These are phyloP conservation scores for Toxonevra muliebris DNA, from an alignment of 2,888 invertebrate genomes.

Conservation along the genomic window DNA sequence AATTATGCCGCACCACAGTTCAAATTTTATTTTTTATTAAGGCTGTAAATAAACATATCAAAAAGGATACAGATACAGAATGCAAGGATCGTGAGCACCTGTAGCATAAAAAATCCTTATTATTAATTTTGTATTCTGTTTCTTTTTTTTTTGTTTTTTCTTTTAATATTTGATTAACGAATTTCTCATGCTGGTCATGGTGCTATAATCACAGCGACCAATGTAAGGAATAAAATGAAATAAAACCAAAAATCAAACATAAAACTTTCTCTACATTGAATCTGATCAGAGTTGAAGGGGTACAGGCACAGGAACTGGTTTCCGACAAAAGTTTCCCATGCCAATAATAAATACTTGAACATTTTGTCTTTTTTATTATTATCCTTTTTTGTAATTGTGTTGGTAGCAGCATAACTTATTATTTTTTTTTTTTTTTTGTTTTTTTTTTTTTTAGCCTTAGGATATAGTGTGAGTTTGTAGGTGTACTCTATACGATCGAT, in stretches of 20 bases:
- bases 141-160: not conserved
- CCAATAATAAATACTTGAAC: not conserved
- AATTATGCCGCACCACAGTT: no score
- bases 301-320: not conserved
- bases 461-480: not conserved
- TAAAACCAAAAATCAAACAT: not conserved
- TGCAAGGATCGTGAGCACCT: not conserved
- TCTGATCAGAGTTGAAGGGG: not conserved
- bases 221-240: not conserved
- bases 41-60: not conserved
- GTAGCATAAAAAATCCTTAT: not conserved
- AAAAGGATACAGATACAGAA: not conserved
- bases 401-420: not conserved
- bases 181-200: constrained; percentile 3
- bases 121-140: no score
- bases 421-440: not conserved
- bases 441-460: not conserved
- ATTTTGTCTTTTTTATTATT: not conserved
- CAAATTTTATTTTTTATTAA: not conserved
- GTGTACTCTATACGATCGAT: no score
- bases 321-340: not conserved
- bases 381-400: no score
- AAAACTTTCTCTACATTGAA: not conserved
- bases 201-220: not conserved
- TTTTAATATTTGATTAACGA: no score